These are phyloP conservation scores for Mesocricetus auratus DNA, from an alignment of 2,113 vertebrate species.

Conservation along the genomic window DNA sequence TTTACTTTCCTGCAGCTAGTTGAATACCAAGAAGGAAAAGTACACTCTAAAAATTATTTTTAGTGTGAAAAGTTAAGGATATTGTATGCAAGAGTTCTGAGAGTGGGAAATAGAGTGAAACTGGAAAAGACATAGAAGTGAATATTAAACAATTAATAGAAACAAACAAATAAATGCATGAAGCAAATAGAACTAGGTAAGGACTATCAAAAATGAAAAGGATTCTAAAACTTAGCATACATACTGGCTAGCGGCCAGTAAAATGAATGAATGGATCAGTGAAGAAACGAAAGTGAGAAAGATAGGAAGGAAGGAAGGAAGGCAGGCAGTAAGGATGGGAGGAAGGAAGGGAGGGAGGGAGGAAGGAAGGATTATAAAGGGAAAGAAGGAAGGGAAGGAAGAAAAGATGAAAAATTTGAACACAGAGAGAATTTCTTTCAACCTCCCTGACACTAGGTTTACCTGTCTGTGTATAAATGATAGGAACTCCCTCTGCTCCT, in stretches of 20 bases:
- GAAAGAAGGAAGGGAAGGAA: neutral
- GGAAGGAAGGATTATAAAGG: no score
- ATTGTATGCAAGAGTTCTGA: no score
- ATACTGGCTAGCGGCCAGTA: neutral
- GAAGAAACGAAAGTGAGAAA: neutral
- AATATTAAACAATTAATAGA: neutral
- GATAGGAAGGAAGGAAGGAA: no score
- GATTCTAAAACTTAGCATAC: neutral
- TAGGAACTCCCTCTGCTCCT: neutral
- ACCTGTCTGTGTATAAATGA: neutral
- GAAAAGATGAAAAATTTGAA: neutral
- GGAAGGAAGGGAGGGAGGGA: no score
- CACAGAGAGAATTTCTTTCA: neutral
- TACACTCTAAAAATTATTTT: neutral
- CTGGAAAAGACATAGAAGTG: no score
- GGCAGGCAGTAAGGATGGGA: no score
- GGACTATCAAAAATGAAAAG: neutral
- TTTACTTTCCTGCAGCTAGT: neutral
- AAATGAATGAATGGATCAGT: no score
- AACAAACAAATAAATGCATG: neutral
- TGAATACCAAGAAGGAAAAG: neutral
- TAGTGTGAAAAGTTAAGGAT: no score
- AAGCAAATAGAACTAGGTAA: neutral
- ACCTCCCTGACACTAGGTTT: neutral
- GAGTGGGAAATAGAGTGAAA: no score